These are phyloP conservation scores for Ctenodactylus gundi DNA, from an alignment of 2,113 vertebrate species.

Conservation along the genomic window DNA sequence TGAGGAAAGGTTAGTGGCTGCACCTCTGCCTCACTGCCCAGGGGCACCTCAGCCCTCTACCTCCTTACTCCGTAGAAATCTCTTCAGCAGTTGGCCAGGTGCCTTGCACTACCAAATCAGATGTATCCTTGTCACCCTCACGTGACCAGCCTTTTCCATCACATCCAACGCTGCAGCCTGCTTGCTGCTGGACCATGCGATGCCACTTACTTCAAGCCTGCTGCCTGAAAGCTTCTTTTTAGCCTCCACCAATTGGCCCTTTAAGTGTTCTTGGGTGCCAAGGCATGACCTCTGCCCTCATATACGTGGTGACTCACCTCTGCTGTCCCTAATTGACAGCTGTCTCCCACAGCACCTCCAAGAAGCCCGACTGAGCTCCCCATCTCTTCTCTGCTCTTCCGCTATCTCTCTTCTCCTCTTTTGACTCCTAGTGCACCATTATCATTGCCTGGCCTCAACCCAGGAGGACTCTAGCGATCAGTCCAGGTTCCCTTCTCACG, in stretches of 20 bases:
- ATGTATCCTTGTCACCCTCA: not conserved
- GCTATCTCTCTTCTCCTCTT: not conserved
- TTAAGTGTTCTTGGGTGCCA: not conserved
- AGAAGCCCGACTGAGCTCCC: not conserved
- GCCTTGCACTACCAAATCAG: not conserved
- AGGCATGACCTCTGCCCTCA: not conserved
- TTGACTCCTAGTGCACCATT: not conserved
- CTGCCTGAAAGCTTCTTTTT: not conserved
- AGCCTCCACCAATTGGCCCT: not conserved
- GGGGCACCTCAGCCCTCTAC: not conserved
- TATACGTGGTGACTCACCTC: no score
- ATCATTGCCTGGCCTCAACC: not conserved
- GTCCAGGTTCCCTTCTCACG: not conserved
- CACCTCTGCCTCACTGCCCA: not conserved
- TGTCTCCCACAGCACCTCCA: rapidly evolving
- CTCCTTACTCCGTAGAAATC: not conserved
- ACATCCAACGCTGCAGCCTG: not conserved
- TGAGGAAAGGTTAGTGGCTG: not conserved
- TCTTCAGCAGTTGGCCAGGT: not conserved
- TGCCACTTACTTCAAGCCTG: not conserved
- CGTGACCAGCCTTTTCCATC: not conserved
- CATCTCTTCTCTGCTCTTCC: no score
- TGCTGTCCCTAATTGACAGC: rapidly evolving
- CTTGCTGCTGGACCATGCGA: not conserved
- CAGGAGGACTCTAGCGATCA: not conserved